Evolutionary conservation across 2,888 invertebrate species (phyloP).

Genomic region (Caenorhabditis drosophilae): DNA sequence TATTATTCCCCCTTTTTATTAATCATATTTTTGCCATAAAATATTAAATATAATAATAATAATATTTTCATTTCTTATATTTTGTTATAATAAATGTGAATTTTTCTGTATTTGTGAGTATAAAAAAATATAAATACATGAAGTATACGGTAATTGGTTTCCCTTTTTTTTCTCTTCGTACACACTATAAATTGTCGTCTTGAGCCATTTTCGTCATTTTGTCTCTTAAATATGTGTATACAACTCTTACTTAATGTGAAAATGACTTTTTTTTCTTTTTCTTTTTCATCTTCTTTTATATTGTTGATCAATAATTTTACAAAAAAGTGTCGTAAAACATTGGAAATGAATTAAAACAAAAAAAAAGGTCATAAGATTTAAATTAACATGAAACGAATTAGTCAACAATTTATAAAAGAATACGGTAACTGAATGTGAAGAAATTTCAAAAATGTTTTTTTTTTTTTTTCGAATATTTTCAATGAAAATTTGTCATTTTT

Average conservation of each 20-base stretch:
- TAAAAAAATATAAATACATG: too few relatives aligned
- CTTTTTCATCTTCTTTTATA: not conserved
- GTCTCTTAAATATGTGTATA: not conserved
- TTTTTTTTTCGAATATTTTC: not conserved
- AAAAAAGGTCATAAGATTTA: not conserved
- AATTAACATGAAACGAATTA: not conserved
- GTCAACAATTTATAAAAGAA: not conserved
- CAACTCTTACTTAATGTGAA: not conserved
- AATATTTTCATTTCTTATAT: too few relatives aligned
- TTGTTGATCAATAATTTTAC: not conserved
- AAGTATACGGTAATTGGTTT: slow-evolving; percentile 3
- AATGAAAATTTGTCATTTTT: too few relatives aligned
- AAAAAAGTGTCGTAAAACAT: too few relatives aligned
- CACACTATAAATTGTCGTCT: not conserved
- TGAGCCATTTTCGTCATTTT: not conserved
- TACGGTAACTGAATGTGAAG: not conserved
- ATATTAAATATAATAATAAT: too few relatives aligned
- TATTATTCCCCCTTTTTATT: too few relatives aligned
- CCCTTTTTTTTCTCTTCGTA: not conserved
- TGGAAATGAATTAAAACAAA: too few relatives aligned
- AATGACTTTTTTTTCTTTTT: not conserved
- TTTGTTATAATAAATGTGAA: too few relatives aligned
- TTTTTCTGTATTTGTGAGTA: too few relatives aligned
- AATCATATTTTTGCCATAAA: too few relatives aligned
- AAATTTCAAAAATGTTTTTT: not conserved